Percentiles rank a stretch among this genome's conserved stretches.
phyloP scores from a whole-genome alignment of 2,113 vertebrate species.

The Phasianus colchicus region DNA sequence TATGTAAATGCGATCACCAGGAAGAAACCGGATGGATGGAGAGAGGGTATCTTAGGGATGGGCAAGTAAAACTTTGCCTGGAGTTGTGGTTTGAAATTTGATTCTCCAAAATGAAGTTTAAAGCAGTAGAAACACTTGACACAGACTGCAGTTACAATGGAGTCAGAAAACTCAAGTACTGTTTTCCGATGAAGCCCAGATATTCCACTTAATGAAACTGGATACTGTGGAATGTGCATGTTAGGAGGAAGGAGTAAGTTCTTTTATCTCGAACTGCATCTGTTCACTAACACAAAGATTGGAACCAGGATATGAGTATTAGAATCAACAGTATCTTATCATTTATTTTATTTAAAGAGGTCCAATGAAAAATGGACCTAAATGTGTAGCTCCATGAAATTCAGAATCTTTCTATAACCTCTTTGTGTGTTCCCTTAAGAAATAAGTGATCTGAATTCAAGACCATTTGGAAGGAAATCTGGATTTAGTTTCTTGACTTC shows the following conservation, averaged over 20 bases:
- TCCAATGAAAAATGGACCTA: neutral
- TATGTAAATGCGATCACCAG: neutral
- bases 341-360: neutral
- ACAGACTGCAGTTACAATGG: neutral
- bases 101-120: neutral
- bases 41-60: neutral
- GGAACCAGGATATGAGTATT: neutral
- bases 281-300: neutral
- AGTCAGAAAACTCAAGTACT: neutral
- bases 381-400: neutral
- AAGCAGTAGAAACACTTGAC: neutral
- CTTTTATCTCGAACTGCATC: accelerated
- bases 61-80: neutral
- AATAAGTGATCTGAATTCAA: neutral
- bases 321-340: neutral
- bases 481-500: neutral
- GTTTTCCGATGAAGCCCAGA: neutral
- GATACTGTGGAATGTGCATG: neutral
- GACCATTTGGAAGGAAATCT: neutral
- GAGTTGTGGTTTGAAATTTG: neutral
- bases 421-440: neutral
- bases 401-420: neutral
- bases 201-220: neutral
- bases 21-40: neutral
- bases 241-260: neutral